Percentiles rank a stretch among this genome's conserved stretches.
phyloP scores from a whole-genome alignment of 2,113 vertebrate genomes.

The Zosterops pallidus region DNA sequence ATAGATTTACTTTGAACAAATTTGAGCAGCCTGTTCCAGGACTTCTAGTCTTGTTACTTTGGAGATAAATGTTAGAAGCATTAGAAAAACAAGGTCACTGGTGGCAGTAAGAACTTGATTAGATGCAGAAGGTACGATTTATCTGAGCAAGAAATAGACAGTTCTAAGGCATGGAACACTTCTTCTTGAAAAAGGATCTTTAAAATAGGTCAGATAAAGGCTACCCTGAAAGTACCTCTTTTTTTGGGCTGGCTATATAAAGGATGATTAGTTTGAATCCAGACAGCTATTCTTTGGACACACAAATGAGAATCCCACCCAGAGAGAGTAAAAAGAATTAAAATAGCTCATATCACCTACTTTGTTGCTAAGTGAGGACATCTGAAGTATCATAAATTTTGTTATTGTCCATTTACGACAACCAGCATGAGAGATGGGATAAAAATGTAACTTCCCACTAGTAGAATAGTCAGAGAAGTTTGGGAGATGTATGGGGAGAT shows the following conservation, averaged over 20 bases:
- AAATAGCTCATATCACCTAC: not conserved
- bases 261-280: not conserved
- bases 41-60: not conserved
- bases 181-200: not conserved
- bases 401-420: not conserved
- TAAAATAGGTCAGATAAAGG: constrained; percentile 17
- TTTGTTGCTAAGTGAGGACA: not conserved
- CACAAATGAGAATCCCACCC: not conserved
- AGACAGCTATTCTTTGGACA: not conserved
- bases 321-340: not conserved
- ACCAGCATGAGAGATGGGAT: not conserved
- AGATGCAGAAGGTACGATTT: not conserved
- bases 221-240: not conserved
- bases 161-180: not conserved
- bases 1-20: constrained; percentile 20
- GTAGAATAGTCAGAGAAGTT: not conserved
- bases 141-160: not conserved
- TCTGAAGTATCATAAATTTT: not conserved
- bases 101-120: not conserved
- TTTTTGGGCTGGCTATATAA: not conserved
- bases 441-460: not conserved
- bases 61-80: not conserved
- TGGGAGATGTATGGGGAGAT: not conserved
- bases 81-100: constrained; percentile 19
- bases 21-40: not conserved